These are phyloP conservation scores for Cydia pomonella DNA, from an alignment of 1,140 invertebrate species.

Conservation along the genomic window DNA sequence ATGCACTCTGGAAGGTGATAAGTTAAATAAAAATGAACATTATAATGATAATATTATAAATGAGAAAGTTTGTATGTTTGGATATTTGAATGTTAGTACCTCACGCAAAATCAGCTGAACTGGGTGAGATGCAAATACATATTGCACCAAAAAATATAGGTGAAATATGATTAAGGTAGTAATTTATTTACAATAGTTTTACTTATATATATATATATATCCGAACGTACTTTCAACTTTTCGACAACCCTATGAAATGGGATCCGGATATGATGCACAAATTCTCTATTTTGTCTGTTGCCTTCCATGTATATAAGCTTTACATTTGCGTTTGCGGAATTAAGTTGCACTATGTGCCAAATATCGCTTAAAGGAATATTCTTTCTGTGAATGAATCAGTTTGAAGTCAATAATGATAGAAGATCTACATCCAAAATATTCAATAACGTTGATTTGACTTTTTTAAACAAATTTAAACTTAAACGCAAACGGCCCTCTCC, in stretches of 20 bases:
- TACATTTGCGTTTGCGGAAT: background rate
- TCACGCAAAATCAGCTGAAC: no score
- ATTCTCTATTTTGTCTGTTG: slow-evolving; percentile 16
- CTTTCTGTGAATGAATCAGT: background rate
- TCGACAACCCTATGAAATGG: slow-evolving; percentile 23
- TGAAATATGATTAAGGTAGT: no score
- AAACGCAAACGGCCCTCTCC: slow-evolving; percentile 10
- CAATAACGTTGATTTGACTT: background rate
- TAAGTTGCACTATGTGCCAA: background rate
- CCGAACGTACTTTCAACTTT: slow-evolving; percentile 12
- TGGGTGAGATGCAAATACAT: no score
- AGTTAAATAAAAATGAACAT: no score
- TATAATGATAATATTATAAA: no score
- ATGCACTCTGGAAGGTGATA: no score
- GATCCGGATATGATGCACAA: slow-evolving; percentile 17
- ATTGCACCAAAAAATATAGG: no score
- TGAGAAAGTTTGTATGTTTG: no score
- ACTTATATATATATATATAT: background rate
- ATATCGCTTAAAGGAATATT: background rate
- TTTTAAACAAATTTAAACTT: background rate
- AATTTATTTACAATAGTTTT: background rate
- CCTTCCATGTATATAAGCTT: background rate
- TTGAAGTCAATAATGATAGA: background rate
- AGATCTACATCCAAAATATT: background rate
- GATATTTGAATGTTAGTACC: no score